Base-by-base conservation (phyloP, 2,888 invertebrate genomes). In the Ctenicera cuprea region DNA sequence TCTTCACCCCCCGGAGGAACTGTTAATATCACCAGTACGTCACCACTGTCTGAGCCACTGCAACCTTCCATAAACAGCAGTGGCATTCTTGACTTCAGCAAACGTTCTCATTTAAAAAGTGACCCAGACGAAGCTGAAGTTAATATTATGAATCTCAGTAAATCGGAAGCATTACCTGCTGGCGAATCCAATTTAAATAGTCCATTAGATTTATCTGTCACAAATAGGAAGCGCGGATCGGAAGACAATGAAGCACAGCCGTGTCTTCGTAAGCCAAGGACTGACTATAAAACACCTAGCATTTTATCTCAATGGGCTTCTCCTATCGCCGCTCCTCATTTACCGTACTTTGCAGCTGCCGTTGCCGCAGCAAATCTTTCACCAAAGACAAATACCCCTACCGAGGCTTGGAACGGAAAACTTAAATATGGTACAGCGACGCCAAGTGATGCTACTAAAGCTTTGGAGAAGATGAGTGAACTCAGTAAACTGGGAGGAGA, bases 381-480 rank as follows among this genome's bases (percentile, higher is more conserved):
- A 16, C 94, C 94, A 4, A 93, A 94, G 82, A 91, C 91, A 30
- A 90, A 90, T 45, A 88, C 90, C 57, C 68, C 80, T 8, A 78
- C 83, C 11, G 87, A 88, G 62, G 80, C 90, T 14, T 95, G 94
- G 95, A 95, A 93, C 85, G 95, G 95, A 73, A 95, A 95, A 87
- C 87, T 93, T 80, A 75, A 95, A 84, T 90, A 93, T 77, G 87
- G 87, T 1, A 86, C 86, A 0, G 91, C 92, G 0, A 91, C 91
- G 22, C 94, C 95, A 0, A 95, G 91, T 82, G 95, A 95, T 82
- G 95, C 95, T 0, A 94, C 94, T 12, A 96, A 96, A 86, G 96
- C 96, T 7, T 87, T 96, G 68, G 96, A 96, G 85, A 96, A 96
- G 86, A 95, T 96, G 96, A 95, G 94, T 82, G 96, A 96, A 84